These are phyloP conservation scores for Tyrannus savana DNA, from an alignment of 2,113 vertebrate genomes.

Conservation along the genomic window DNA sequence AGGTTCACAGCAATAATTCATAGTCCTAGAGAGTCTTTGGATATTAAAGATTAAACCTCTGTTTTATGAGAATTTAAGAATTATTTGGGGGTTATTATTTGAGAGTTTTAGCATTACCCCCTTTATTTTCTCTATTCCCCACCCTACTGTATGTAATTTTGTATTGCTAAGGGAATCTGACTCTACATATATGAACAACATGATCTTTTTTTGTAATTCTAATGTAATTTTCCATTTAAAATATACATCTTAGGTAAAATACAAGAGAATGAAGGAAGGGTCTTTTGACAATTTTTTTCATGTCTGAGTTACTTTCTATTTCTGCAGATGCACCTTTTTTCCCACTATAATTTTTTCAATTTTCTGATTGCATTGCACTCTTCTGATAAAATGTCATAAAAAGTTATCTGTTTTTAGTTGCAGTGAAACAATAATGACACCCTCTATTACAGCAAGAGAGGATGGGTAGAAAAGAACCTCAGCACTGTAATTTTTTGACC, in stretches of 20 bases:
- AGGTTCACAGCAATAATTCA: background rate
- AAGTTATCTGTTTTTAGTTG: background rate
- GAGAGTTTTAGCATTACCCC: background rate
- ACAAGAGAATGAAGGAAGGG: background rate
- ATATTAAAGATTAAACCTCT: constrained; percentile 37
- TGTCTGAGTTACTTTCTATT: background rate
- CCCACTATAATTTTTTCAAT: background rate
- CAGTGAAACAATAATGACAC: background rate
- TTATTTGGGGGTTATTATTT: background rate
- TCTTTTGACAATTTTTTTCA: background rate
- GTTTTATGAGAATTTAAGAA: constrained; percentile 9
- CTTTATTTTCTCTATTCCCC: background rate
- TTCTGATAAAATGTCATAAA: background rate
- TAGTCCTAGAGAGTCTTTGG: background rate
- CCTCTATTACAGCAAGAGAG: background rate
- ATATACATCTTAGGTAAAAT: background rate
- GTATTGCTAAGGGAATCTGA: background rate
- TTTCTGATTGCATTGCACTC: background rate
- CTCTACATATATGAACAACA: background rate
- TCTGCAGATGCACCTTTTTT: background rate
- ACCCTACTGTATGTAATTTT: background rate
- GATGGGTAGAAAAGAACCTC: background rate
- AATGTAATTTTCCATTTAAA: background rate
- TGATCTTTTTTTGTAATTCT: background rate
- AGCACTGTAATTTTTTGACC: background rate